Percentiles rank a stretch among this genome's conserved stretches.
phyloP scores from a whole-genome alignment of 2,888 invertebrate genomes.

The Trachelus tabidus region DNA sequence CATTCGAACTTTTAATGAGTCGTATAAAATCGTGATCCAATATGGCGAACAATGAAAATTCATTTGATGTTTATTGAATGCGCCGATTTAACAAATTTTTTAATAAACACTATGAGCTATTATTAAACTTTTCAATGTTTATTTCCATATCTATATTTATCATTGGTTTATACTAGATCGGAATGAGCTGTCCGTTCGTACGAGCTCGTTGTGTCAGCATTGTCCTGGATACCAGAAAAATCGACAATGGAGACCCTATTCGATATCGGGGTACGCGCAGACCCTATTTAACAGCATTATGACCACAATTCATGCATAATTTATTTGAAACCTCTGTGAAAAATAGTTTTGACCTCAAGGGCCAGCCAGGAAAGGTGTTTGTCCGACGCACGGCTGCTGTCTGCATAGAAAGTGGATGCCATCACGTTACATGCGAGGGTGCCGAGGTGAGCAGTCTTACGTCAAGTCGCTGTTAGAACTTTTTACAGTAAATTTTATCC shows the following conservation, averaged over 20 bases:
- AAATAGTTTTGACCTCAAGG: slow-evolving; percentile 37
- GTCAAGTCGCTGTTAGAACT: slow-evolving; percentile 32
- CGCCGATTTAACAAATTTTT: background rate
- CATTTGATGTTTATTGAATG: background rate
- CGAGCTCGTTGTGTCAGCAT: background rate
- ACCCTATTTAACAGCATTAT: slow-evolving; percentile 37
- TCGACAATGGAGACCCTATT: background rate
- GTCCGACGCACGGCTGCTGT: slow-evolving; percentile 33
- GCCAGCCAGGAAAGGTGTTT: slow-evolving; percentile 30
- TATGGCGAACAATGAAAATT: background rate
- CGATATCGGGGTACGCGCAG: background rate
- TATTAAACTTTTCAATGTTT: background rate
- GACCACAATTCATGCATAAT: slow-evolving; percentile 36
- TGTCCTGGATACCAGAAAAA: background rate
- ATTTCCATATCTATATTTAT: background rate
- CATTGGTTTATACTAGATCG: background rate
- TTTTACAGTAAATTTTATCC: background rate
- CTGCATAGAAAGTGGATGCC: slow-evolving; percentile 40
- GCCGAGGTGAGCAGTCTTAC: slow-evolving; percentile 14
- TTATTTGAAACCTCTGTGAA: slow-evolving; percentile 35
- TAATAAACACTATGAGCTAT: background rate
- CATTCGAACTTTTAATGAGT: background rate
- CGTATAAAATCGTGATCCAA: background rate
- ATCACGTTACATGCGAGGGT: slow-evolving; percentile 40
- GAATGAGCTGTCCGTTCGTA: background rate